Evolutionary conservation across 2,113 vertebrate genomes (phyloP), one percentile per base, ranked within the genome.

Genomic region (Trematomus loennbergii): DNA sequence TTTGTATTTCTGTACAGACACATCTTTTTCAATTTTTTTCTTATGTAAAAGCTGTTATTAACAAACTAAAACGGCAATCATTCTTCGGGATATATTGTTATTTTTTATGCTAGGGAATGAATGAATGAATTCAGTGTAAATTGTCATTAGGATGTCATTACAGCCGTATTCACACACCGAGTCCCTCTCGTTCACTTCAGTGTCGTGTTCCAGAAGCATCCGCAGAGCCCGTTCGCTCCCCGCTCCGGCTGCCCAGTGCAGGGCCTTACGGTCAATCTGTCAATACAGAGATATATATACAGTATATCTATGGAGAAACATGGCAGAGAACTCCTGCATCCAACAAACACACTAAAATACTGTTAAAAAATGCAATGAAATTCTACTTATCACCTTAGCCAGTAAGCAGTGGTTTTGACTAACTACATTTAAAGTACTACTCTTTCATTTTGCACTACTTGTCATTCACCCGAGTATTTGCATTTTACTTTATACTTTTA

Each of bases 191-290:
- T 98, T 96, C 71, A 98, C 78, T 0, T 95, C 93, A 0, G 91
- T 89, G n/a, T 93, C 90, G 0, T 96, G 93, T 0, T 96, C 95
- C 89, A 98, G 91, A 0, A 99, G 95, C 25, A 97, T 92, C 2
- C 93, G 91, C 12, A 98, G 89, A 0, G 96, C 97, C 62, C 96
- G 93, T 78, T 94, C 93, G 0, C 94, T 95, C 13, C 97, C 97
- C 0, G 95, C 94, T 25, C 96, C 97, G 0, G 93, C 95, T 0
- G 97, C 97, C 97, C 97, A 97, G 92, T 98, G 97, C 86, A 98
- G 89, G 3, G 97, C 96, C 72, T 93, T 96, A 67, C 97, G 93
- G 17, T 95, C 96, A 50, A 85, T 61, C 97, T 98, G 94, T 22
- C 48, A 29, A 4, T 29, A 29, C 74, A 60, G 70, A 83, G 43